Base-by-base conservation (phyloP, 2,888 invertebrate species). In the Acholoe squamosa region DNA sequence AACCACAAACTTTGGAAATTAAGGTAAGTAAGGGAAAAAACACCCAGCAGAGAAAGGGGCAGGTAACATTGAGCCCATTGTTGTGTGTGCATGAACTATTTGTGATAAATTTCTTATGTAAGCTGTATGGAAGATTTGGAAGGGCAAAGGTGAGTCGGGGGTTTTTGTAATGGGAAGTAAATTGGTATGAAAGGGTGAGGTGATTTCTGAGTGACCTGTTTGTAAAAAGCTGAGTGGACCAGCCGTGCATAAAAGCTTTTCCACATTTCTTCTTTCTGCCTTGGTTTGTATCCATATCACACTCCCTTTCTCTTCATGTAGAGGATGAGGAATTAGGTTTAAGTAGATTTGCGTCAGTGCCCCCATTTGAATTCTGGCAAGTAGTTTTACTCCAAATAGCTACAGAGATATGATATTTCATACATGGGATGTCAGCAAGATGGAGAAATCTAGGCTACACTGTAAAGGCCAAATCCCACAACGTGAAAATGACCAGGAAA, bases 1-100 rank as follows among this genome's bases (percentile, higher is more conserved):
- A 76, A 34, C 33, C 80, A 43, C 80, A 34, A 80, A 80, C 80
- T 80, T 12, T 80, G 80, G 34, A 43, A 80, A 80, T 12, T 34
- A 43, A 34, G 33, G 61, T n/a, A 61, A 61, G n/a, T 12, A 7
- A 61, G 61, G 61, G 19, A n/a, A 61, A 61, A n/a, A 61, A 61
- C 19, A n/a, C 61, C 61, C 19, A 28, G 12, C 14, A 25, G 3
- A 71, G 71, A 71, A 61, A 61, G 61, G 19, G 61, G 25, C 28
- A 12, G 71, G 71, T 61, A 71, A 71, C 71, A 71, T 25, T 28
- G 28, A 28, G 28, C 19, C 71, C 31, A 71, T 71, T 71, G 71
- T 71, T 71, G 25, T 14, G 25, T 25, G 71, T 71, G 71, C 31
- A 28, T 71, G 71, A 71, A 16, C 0, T 28, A 71, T 71, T 22